Evolutionary conservation across 1,140 invertebrate species (phyloP), one percentile per base, ranked within the genome.

Genomic region (Chionoecetes opilio): DNA sequence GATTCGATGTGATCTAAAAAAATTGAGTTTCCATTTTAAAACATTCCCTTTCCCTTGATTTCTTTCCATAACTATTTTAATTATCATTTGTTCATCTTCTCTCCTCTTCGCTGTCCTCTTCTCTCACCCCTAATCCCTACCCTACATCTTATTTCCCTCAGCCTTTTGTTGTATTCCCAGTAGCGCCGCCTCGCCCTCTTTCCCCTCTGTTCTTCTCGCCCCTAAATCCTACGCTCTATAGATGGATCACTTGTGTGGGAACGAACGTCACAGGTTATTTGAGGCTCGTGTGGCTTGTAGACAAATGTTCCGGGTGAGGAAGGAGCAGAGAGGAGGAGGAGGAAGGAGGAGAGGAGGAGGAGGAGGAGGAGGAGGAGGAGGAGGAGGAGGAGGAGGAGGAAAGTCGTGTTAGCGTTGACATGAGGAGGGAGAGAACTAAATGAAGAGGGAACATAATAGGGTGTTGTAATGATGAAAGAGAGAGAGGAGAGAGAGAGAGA

Each of bases 201-300:
- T 0, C 63, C n/a, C 63, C 63, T 75, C 63, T 26, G 0, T n/a
- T 0, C 2, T 75, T 26, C n/a, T n/a, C 63, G 0, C n/a, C 63
- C 63, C 21, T 14, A 5, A 46, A 8, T 46, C 41, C 41, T 46
- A 5, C 14, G 41, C 5, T 21, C 63, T 21, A n/a, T 75, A 75
- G 63, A 75, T n/a, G 63, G 63, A 75, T 75, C n/a, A 75, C n/a
- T n/a, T 75, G 21, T 75, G n/a, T 75, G 63, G 21, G 63, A 26
- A 75, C 11, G 21, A 75, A 75, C 63, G 63, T 75, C 63, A 75
- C 63, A n/a, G 63, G 1, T 75, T 75, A 75, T 75, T 75, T 75
- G 63, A n/a, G 63, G 63, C 63, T 75, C 21, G 63, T 75, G 63
- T 75, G 63, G 63, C 63, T 75, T 75, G 63, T 75, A 75, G 63